Conservation (phyloP, 2,888 invertebrate genomes). For the Fragum fragum region DNA sequence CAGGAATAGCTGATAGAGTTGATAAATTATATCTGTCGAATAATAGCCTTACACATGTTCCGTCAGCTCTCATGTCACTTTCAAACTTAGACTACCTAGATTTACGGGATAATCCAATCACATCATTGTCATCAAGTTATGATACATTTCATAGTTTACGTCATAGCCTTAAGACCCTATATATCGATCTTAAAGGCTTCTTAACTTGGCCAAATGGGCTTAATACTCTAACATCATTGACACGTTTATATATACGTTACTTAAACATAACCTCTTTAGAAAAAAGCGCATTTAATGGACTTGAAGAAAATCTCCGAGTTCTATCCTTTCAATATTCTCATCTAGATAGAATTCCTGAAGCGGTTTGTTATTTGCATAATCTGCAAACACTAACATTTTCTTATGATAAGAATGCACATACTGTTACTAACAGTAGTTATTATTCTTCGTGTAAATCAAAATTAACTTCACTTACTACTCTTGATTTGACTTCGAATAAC, state of each 20-base stretch:
- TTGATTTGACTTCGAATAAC: neutral
- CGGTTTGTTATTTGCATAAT: neutral
- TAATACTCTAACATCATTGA: neutral
- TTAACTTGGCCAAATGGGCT: neutral
- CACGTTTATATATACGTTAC: neutral
- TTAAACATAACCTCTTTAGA: neutral
- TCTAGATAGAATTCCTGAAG: neutral
- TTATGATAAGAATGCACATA: neutral
- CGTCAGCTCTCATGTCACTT: neutral
- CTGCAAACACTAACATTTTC: neutral
- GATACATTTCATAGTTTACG: neutral
- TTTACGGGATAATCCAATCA: neutral
- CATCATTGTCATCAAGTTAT: neutral
- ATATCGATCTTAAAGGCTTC: neutral
- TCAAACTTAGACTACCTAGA: neutral
- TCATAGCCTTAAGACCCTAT: neutral
- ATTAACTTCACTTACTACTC: neutral
- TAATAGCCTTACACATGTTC: neutral
- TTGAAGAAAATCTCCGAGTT: neutral
- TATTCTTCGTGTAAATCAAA: neutral
- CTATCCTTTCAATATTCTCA: neutral
- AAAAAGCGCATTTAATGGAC: neutral
- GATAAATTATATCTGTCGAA: neutral
- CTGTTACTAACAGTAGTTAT: neutral
- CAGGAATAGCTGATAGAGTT: neutral